Evolutionary conservation across 1,140 invertebrate genomes (phyloP), one percentile per base, ranked within the genome.

Genomic region (Olivierus martensii): DNA sequence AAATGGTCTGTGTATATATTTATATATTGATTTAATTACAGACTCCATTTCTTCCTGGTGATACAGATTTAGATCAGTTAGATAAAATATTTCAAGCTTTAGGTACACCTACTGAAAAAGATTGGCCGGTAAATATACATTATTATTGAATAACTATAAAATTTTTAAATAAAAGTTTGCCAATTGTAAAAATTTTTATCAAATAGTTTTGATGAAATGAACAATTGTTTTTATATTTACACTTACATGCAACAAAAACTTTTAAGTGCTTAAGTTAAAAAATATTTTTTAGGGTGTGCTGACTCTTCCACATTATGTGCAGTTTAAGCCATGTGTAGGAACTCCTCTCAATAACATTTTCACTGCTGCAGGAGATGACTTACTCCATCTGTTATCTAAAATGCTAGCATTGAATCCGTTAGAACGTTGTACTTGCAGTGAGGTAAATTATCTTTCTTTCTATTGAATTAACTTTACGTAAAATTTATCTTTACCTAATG

Each of bases 1-100:
- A n/a, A n/a, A n/a, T n/a, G n/a, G n/a, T n/a, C n/a, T n/a, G n/a
- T n/a, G n/a, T n/a, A n/a, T n/a, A n/a, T 28, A 60, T 51, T 59
- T 51, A 22, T 14, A 6, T n/a, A 2, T 38, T 42, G 51, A 38
- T 52, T 57, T 65, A n/a, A n/a, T n/a, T n/a, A 6, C 49, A 74
- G 71, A 80, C 84, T 12, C 94, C 96, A 3, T 88, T 99, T 62
- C 76, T 99, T 46, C 90, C 92, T 28, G 95, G 95, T 28, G 93
- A 98, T 62, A 87, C 89, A 9, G 95, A 99, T 72, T 71, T 99
- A 39, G 93, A 98, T 73, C 95, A 99, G 64, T 69, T 99, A 2
- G 86, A 85, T 0, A 86, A 82, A 66, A 99, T 98, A 62, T 98
- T 97, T 70, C 83, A 87, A 72, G 85, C 80, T 36, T 61, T 86